These are phyloP conservation scores for Sternotherus odoratus DNA, from an alignment of 2,797 vertebrate species.

Conservation along the genomic window DNA sequence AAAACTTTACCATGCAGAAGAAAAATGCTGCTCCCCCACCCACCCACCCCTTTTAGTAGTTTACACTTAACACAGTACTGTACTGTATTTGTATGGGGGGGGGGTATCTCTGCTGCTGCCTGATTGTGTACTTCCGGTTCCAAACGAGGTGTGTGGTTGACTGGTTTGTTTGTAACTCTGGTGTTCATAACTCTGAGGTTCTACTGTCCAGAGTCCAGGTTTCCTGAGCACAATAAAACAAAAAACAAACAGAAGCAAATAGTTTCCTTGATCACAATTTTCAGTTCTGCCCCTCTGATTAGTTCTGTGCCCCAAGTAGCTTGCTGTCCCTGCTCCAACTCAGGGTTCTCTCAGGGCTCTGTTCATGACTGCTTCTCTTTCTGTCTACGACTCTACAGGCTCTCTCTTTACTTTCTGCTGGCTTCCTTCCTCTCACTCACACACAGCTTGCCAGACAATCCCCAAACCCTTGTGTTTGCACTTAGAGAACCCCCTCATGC, in stretches of 20 bases:
- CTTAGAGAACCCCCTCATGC: not conserved
- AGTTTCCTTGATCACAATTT: not conserved
- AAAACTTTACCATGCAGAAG: too few species aligned
- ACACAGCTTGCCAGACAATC: not conserved
- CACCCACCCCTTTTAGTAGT: too few species aligned
- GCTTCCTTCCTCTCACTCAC: not conserved
- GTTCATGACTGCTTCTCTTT: not conserved
- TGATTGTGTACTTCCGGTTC: too few species aligned
- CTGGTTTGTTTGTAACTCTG: too few species aligned
- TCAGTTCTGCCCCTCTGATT: not conserved
- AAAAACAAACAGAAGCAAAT: not conserved
- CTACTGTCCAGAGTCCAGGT: not conserved
- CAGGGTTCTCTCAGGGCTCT: not conserved
- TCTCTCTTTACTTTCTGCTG: not conserved
- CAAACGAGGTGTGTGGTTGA: too few species aligned
- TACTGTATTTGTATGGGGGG: too few species aligned
- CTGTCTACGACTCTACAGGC: not conserved
- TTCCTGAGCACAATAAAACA: not conserved
- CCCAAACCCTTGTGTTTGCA: not conserved
- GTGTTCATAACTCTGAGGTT: too few species aligned
- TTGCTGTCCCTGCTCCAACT: not conserved
- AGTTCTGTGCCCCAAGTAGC: not conserved
- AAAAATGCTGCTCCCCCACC: too few species aligned
- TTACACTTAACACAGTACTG: too few species aligned
- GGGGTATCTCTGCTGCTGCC: too few species aligned